These are phyloP conservation scores for Mungos mungo DNA, from an alignment of 2,113 vertebrate genomes.

Conservation along the genomic window DNA sequence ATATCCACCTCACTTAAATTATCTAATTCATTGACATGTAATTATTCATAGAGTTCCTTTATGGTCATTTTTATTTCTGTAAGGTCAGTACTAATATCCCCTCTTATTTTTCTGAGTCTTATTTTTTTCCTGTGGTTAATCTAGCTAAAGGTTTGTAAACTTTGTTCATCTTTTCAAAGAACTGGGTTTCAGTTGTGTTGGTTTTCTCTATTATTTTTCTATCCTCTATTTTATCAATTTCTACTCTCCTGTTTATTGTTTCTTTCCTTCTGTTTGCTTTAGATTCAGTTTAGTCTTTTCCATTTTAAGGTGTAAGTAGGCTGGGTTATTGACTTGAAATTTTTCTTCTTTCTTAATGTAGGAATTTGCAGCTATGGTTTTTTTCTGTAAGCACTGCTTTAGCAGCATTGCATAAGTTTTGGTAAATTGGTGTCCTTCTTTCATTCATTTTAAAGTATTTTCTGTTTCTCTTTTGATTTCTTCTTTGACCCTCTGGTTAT, in stretches of 20 bases:
- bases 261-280: not conserved
- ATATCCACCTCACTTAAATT: not conserved
- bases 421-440: not conserved
- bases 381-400: not conserved
- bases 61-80: not conserved
- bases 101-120: not conserved
- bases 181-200: not conserved
- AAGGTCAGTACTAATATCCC: not conserved
- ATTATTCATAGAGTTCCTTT: not conserved
- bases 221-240: not conserved
- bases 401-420: not conserved
- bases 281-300: not conserved
- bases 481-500: not conserved
- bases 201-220: slow-evolving; percentile 4
- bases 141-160: not conserved
- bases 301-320: not conserved
- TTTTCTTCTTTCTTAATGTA: not conserved
- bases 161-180: not conserved
- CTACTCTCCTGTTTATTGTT: not conserved
- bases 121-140: not conserved
- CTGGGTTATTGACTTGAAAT: not conserved
- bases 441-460: not conserved
- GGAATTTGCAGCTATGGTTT: not conserved
- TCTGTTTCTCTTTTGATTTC: not conserved
- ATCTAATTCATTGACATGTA: not conserved